Evolutionary conservation across 2,113 vertebrate species (phyloP).

Genomic region (Balaenoptera acutorostrata): DNA sequence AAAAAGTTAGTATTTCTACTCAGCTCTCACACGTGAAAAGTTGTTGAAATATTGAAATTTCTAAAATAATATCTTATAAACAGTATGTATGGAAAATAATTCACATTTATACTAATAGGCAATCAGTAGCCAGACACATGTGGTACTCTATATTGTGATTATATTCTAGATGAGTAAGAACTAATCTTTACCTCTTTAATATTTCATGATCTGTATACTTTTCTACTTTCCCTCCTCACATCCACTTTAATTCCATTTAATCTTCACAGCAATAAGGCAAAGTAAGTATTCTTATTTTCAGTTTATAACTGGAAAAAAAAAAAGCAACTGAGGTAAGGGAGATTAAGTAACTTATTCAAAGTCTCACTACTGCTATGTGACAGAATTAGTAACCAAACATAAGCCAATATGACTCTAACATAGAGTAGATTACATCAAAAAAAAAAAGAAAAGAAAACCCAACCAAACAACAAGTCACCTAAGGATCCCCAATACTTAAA

Average conservation of each 20-base stretch:
- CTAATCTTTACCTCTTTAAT: background rate
- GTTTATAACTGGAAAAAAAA: background rate
- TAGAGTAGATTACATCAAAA: background rate
- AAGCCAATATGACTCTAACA: background rate
- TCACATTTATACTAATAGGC: background rate
- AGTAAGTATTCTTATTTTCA: background rate
- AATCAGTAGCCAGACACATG: background rate
- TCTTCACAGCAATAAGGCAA: background rate
- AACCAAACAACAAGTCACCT: background rate
- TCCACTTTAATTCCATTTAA: background rate
- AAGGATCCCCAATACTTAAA: background rate
- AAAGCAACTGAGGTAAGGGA: background rate
- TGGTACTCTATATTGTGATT: background rate
- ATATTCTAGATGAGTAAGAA: background rate
- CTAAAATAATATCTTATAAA: background rate
- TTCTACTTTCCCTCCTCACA: background rate
- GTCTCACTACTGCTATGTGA: background rate
- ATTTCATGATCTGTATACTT: background rate
- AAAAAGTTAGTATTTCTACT: background rate
- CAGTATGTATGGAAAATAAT: background rate
- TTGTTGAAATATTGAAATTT: background rate
- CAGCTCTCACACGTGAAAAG: background rate
- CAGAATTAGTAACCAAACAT: background rate
- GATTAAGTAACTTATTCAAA: background rate
- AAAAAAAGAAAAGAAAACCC: background rate